These are phyloP conservation scores for Oreochromis mossambicus DNA, from an alignment of 2,797 vertebrate species.

Conservation along the genomic window DNA sequence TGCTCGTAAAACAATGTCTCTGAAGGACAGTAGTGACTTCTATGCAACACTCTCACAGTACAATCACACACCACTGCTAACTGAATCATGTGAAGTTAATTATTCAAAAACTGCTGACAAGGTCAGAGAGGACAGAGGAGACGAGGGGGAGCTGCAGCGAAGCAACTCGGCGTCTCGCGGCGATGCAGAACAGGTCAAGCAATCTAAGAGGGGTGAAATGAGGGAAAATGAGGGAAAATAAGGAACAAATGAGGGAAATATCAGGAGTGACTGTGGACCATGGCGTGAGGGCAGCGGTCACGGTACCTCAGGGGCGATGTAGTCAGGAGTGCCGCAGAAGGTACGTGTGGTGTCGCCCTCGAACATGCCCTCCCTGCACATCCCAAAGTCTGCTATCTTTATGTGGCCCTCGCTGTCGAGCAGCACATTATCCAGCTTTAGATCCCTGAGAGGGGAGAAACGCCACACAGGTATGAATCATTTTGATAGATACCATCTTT, in stretches of 20 bases:
- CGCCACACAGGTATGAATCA: slow-evolving; percentile 42
- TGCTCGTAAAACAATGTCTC: slow-evolving; percentile 6
- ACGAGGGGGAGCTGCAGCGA: slow-evolving; percentile 20
- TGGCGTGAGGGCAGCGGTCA: not conserved
- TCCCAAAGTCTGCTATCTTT: slow-evolving; percentile 92
- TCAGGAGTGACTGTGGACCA: not conserved
- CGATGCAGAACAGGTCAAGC: slow-evolving; percentile 33
- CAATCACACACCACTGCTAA: slow-evolving; percentile 37
- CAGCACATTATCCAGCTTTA: slow-evolving; percentile 92
- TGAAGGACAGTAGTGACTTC: slow-evolving; percentile 29
- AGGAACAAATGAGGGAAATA: not conserved
- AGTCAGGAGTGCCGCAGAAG: slow-evolving; percentile 92
- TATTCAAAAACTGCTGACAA: slow-evolving; percentile 61
- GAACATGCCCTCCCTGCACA: slow-evolving; percentile 90
- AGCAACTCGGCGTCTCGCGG: not conserved
- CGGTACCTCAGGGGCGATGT: slow-evolving; percentile 90
- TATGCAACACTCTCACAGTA: not conserved
- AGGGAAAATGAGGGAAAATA: not conserved
- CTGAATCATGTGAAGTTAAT: slow-evolving; percentile 63
- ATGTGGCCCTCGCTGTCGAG: slow-evolving; percentile 90
- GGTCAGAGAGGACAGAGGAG: slow-evolving; percentile 52
- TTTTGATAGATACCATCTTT: slow-evolving; percentile 51
- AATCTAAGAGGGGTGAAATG: slow-evolving; percentile 8
- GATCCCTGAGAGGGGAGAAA: slow-evolving; percentile 75
- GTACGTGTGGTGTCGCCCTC: slow-evolving; percentile 85